phyloP scores from a whole-genome alignment of 2,888 invertebrate species.

The Crossocerus cetratus region DNA sequence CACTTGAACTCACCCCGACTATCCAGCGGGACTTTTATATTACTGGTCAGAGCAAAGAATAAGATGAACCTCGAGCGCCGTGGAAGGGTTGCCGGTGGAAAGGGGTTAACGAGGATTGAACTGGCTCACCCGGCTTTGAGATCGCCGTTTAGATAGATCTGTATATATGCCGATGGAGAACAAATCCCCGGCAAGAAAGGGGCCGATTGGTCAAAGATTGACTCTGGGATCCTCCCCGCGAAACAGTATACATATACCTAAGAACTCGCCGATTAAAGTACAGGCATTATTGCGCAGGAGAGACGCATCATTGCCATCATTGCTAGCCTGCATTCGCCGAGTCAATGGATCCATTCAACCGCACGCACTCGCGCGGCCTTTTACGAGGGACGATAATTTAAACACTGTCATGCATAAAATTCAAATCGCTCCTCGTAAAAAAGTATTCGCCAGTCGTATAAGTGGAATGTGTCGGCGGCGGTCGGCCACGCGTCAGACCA shows the following conservation, averaged over 20 bases:
- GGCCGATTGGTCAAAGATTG: too few relatives aligned
- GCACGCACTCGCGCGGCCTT: conserved; percentile 22
- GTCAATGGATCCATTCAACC: neutral
- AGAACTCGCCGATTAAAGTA: too few relatives aligned
- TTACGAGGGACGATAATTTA: conserved; percentile 46
- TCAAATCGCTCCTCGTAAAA: conserved; percentile 47
- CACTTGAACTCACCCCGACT: conserved; percentile 34
- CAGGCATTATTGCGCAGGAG: too few relatives aligned
- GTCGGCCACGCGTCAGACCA: conserved; percentile 27
- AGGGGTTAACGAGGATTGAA: conserved; percentile 21
- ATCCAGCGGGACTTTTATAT: conserved; percentile 43
- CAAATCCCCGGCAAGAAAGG: conserved; percentile 13
- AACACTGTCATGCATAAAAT: conserved; percentile 47
- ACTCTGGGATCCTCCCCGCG: neutral
- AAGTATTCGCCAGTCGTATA: conserved; percentile 47
- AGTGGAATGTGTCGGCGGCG: conserved; percentile 33
- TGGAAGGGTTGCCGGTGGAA: conserved; percentile 10
- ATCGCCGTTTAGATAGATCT: conserved; percentile 29
- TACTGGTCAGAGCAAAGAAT: conserved; percentile 28
- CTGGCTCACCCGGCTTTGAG: neutral
- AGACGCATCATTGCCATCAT: too few relatives aligned
- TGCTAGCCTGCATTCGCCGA: neutral
- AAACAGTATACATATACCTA: neutral
- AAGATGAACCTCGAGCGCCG: conserved; percentile 15
- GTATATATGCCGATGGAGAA: conserved; percentile 27